A percentile compares a stretch with the other conserved stretches of the same genome.
phyloP scores from a whole-genome alignment of 2,888 invertebrate species.

The Dolichopus griseipennis region DNA sequence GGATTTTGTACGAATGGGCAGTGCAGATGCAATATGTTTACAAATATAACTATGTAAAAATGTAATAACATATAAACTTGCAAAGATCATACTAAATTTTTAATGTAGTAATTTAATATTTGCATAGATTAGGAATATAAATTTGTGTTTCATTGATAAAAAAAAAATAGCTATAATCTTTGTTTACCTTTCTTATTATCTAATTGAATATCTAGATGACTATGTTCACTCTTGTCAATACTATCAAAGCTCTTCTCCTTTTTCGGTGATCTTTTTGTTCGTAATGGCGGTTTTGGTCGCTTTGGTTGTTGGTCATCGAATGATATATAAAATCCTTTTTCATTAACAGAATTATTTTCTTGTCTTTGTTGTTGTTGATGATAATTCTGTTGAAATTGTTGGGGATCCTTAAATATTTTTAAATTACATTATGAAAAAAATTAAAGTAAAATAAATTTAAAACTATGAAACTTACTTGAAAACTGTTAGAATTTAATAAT shows the following conservation, averaged over 20 bases:
- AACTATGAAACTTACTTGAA: slow-evolving; percentile 45
- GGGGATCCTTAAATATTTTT: slow-evolving; percentile 40
- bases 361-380: background rate
- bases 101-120: too few relatives aligned
- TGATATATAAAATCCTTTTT: slow-evolving; percentile 88
- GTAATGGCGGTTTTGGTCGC: slow-evolving; percentile 77
- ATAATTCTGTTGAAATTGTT: slow-evolving; percentile 36
- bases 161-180: background rate
- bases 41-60: too few relatives aligned
- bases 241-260: slow-evolving; percentile 51
- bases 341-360: slow-evolving; percentile 39
- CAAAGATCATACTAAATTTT: too few relatives aligned
- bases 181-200: slow-evolving; percentile 39
- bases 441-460: background rate
- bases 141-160: background rate
- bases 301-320: slow-evolving; percentile 84
- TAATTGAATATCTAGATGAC: slow-evolving; percentile 45
- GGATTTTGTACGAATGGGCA: background rate
- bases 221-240: slow-evolving; percentile 36
- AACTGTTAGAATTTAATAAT: slow-evolving; percentile 58
- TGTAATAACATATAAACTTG: too few relatives aligned
- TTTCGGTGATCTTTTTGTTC: slow-evolving; percentile 69
- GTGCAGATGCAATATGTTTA: background rate
- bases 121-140: background rate
- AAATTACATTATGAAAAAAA: background rate